These are phyloP conservation scores for Maniola hyperantus DNA, from an alignment of 2,888 invertebrate species.

Conservation along the genomic window DNA sequence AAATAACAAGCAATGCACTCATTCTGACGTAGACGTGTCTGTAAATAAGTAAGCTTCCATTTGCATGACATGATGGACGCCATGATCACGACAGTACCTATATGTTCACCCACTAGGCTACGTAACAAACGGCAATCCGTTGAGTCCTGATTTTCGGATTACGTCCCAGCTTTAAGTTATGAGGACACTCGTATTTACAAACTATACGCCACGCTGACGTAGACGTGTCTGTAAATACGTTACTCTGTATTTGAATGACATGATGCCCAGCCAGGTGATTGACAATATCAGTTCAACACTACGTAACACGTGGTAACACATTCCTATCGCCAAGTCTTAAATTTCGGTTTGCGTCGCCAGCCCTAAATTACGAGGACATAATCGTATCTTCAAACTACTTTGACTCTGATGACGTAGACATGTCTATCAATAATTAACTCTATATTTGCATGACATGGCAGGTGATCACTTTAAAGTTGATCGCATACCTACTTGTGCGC, in stretches of 20 bases:
- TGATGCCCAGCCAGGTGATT: slow-evolving; percentile 44
- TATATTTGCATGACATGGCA: slow-evolving; percentile 48
- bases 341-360: slow-evolving; percentile 1
- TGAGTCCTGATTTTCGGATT: background rate
- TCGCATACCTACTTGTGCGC: background rate
- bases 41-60: too few species aligned
- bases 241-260: slow-evolving; percentile 47
- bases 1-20: too few species aligned
- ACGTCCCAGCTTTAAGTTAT: background rate
- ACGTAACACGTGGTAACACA: background rate
- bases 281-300: background rate
- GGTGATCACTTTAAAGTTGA: slow-evolving; percentile 39
- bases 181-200: slow-evolving; percentile 37
- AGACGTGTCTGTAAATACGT: slow-evolving; percentile 51
- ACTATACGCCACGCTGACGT: slow-evolving; percentile 46
- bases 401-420: slow-evolving; percentile 51
- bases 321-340: background rate
- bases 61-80: too few species aligned
- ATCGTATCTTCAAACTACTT: slow-evolving; percentile 42
- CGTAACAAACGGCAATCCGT: too few species aligned
- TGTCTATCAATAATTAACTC: slow-evolving; percentile 52
- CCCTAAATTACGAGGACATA: background rate
- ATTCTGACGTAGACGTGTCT: too few species aligned
- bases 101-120: too few species aligned
- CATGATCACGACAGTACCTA: too few species aligned